Conservation (phyloP, 2,797 vertebrate species). For the Trematomus bernacchii region DNA sequence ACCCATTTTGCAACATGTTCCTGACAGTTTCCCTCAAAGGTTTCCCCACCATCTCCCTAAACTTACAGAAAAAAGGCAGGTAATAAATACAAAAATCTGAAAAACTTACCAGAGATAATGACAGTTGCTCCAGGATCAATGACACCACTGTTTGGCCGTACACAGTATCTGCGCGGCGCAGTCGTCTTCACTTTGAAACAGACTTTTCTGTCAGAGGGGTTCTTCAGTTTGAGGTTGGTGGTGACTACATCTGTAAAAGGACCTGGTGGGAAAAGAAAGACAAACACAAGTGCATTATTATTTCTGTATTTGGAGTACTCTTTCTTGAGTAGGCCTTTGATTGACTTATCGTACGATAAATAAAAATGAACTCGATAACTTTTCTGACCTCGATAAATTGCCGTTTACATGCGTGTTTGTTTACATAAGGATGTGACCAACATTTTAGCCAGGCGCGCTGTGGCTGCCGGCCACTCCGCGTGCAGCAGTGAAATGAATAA, state of each 20-base stretch:
- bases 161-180: constrained; percentile 96
- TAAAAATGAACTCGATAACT: too few species aligned
- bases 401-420: too few species aligned
- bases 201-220: constrained; percentile 96
- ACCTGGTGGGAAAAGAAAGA: constrained; percentile 77
- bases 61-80: neutral
- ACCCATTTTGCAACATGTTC: neutral
- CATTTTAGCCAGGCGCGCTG: too few species aligned
- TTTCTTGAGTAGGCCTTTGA: too few species aligned
- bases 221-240: constrained; percentile 96
- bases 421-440: too few species aligned
- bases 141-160: constrained; percentile 97
- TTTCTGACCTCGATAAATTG: too few species aligned
- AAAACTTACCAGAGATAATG: constrained; percentile 91
- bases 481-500: too few species aligned
- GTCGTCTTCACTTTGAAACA: constrained; percentile 99
- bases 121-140: constrained; percentile 92
- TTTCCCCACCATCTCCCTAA: neutral
- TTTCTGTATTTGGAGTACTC: neutral
- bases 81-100: neutral
- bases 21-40: neutral
- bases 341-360: too few species aligned
- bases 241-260: constrained; percentile 99
- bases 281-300: neutral
- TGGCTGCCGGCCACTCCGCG: too few species aligned